A percentile compares a stretch with the other conserved stretches of the same genome.
Conservation (phyloP, 2,888 invertebrate species). For the Amblyteles armatorius region DNA sequence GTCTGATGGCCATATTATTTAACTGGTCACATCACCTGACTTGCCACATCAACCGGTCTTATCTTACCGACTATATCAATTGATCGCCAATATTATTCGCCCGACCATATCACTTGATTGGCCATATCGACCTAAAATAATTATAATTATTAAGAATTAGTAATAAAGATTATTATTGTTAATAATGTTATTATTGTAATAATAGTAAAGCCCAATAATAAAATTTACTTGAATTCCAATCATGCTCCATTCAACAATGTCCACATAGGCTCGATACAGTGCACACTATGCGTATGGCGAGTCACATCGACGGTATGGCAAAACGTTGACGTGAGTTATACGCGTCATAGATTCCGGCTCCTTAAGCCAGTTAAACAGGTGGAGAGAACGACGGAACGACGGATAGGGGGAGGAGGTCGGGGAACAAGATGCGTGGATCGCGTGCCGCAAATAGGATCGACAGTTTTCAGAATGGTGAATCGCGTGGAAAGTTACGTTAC, state of each 20-base stretch:
- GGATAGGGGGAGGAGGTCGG: conserved; percentile 18
- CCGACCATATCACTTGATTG: too few relatives aligned
- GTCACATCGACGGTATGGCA: background rate
- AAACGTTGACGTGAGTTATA: background rate
- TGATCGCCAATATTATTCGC: too few relatives aligned
- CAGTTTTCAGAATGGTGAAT: conserved; percentile 56
- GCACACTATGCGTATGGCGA: background rate
- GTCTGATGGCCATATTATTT: too few relatives aligned
- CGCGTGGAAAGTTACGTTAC: conserved; percentile 51
- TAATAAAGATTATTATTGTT: background rate
- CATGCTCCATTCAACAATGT: background rate
- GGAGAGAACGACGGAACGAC: conserved; percentile 6
- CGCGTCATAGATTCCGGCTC: conserved; percentile 47
- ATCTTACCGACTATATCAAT: too few relatives aligned
- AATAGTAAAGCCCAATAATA: background rate
- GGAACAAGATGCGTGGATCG: conserved; percentile 55
- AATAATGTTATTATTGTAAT: background rate
- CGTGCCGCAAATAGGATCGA: conserved; percentile 63
- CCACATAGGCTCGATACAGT: background rate
- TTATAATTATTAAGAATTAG: background rate
- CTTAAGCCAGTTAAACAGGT: conserved; percentile 63
- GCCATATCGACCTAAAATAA: too few relatives aligned
- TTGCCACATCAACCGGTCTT: too few relatives aligned
- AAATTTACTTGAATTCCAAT: background rate
- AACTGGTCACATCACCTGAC: too few relatives aligned